Percentiles rank a stretch among this genome's conserved stretches.
phyloP scores from a whole-genome alignment of 2,888 invertebrate species.

The Volucella inanis region DNA sequence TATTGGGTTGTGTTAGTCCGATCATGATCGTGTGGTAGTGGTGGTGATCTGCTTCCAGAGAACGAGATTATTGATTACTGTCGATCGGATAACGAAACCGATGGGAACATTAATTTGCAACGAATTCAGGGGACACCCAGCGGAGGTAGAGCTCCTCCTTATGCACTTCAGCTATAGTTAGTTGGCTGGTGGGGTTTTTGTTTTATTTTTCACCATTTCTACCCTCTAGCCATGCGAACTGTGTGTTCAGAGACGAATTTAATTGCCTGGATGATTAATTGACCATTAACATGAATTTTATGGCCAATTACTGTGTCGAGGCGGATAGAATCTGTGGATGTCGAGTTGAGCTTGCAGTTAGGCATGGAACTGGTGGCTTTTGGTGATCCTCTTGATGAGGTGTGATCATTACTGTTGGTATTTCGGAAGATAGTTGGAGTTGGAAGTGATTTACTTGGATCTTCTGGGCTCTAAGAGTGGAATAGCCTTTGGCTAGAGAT shows the following conservation, averaged over 20 bases:
- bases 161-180: neutral
- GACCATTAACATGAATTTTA: slow-evolving; percentile 69
- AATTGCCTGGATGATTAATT: slow-evolving; percentile 68
- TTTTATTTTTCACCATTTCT: neutral
- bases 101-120: slow-evolving; percentile 52
- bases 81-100: slow-evolving; percentile 68
- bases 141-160: slow-evolving; percentile 28
- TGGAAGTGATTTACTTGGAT: neutral
- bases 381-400: slow-evolving; percentile 38
- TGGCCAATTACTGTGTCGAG: slow-evolving; percentile 59
- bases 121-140: neutral
- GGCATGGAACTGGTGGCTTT: slow-evolving; percentile 9
- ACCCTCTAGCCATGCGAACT: slow-evolving; percentile 61
- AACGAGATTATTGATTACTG: slow-evolving; percentile 71
- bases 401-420: slow-evolving; percentile 36
- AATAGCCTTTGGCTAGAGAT: no score
- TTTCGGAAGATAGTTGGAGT: neutral
- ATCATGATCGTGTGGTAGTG: neutral
- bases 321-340: slow-evolving; percentile 27
- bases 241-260: slow-evolving; percentile 67
- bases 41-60: slow-evolving; percentile 64
- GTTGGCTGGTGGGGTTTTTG: neutral
- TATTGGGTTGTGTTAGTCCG: neutral
- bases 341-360: slow-evolving; percentile 2
- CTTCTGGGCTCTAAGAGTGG: no score